Conservation (phyloP, 1,140 invertebrate species). For the Apocrypta bakeri region DNA sequence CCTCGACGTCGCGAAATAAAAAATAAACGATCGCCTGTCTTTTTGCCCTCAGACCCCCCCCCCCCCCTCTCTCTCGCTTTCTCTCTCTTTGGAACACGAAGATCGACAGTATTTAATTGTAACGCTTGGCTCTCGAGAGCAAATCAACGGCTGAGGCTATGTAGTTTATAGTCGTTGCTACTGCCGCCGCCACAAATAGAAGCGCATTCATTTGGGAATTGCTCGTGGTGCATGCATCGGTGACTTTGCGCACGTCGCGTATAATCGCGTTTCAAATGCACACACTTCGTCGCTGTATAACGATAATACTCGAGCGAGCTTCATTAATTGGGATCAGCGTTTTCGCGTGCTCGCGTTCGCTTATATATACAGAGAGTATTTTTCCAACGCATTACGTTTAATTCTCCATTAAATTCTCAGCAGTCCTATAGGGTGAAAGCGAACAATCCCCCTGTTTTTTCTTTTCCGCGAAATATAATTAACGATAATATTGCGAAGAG, state of each 20-base stretch:
- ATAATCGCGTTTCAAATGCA: not conserved
- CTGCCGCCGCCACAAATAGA: not conserved
- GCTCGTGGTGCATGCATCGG: not conserved
- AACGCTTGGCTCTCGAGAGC: not conserved
- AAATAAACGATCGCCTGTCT: not conserved
- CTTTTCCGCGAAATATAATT: not conserved
- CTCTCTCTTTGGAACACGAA: not conserved
- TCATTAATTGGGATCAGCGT: not conserved
- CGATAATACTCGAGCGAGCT: not conserved
- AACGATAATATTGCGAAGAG: not conserved
- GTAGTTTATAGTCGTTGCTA: not conserved
- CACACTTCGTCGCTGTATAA: not conserved
- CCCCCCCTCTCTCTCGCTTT: too few species aligned
- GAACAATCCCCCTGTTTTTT: not conserved
- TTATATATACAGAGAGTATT: not conserved
- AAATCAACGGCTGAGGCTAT: not conserved
- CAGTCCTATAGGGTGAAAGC: too few species aligned
- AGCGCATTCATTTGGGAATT: conserved; percentile 1
- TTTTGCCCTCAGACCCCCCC: too few species aligned
- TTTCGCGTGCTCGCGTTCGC: not conserved
- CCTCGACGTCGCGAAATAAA: not conserved
- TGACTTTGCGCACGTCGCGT: not conserved
- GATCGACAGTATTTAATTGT: conserved; percentile 15
- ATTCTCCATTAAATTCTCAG: not conserved
- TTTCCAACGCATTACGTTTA: not conserved